These are phyloP conservation scores for Bhutanitis thaidina DNA, from an alignment of 2,888 invertebrate species.

Conservation along the genomic window DNA sequence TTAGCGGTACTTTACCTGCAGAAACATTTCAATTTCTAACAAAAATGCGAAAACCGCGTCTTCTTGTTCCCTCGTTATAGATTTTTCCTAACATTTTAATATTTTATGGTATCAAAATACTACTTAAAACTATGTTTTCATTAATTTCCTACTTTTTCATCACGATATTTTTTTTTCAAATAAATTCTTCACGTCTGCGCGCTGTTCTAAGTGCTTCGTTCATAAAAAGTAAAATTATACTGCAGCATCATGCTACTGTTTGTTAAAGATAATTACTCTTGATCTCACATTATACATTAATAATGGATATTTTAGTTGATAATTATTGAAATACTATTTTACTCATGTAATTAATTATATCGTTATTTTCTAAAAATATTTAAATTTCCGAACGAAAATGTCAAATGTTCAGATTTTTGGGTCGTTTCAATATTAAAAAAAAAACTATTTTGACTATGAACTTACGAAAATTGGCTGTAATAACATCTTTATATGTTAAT, in stretches of 20 bases:
- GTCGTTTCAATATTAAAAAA: too few relatives aligned
- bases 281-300: background rate
- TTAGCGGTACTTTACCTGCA: slow-evolving; percentile 53
- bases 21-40: slow-evolving; percentile 73
- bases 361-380: background rate
- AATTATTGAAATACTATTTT: too few relatives aligned
- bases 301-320: too few relatives aligned
- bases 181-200: slow-evolving; percentile 42
- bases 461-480: too few relatives aligned
- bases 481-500: too few relatives aligned
- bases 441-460: too few relatives aligned
- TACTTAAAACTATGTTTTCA: slow-evolving; percentile 37
- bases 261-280: background rate
- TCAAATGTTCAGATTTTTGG: too few relatives aligned
- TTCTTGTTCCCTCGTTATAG: slow-evolving; percentile 48
- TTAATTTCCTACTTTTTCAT: too few relatives aligned
- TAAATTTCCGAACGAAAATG: background rate
- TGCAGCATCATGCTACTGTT: too few relatives aligned
- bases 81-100: slow-evolving; percentile 58
- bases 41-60: slow-evolving; percentile 55
- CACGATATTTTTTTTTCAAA: too few relatives aligned
- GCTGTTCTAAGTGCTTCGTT: background rate
- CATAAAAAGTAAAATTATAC: background rate
- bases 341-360: too few relatives aligned
- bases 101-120: slow-evolving; percentile 36